phyloP scores from a whole-genome alignment of 2,113 vertebrate genomes.

The Heterochromis multidens region DNA sequence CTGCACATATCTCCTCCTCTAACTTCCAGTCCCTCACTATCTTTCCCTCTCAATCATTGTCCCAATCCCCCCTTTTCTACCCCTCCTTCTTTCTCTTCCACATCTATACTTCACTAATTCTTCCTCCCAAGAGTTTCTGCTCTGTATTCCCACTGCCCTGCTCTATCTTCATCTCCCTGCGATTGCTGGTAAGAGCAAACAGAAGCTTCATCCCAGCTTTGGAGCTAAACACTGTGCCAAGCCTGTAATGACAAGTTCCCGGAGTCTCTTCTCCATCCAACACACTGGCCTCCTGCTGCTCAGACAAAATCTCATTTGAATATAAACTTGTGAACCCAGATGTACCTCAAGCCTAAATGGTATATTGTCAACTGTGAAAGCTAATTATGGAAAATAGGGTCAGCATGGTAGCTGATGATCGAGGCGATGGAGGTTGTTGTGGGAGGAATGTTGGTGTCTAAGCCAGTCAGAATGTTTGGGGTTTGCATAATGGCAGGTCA shows the following conservation, averaged over 20 bases:
- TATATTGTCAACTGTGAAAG: slow-evolving; percentile 44
- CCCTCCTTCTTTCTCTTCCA: slow-evolving; percentile 1
- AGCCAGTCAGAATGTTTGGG: slow-evolving; percentile 44
- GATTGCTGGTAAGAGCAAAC: slow-evolving; percentile 14
- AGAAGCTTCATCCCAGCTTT: slow-evolving; percentile 20
- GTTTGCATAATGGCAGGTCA: slow-evolving; percentile 57
- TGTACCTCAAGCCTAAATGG: slow-evolving; percentile 1
- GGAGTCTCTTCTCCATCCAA: slow-evolving; percentile 23
- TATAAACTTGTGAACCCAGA: slow-evolving; percentile 54
- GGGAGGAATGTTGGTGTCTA: slow-evolving; percentile 26
- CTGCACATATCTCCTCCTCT: slow-evolving; percentile 28
- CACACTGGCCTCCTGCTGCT: slow-evolving; percentile 13
- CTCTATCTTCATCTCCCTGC: slow-evolving; percentile 7
- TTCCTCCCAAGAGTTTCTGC: slow-evolving; percentile 25
- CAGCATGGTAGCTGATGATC: slow-evolving; percentile 4
- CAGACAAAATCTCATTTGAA: slow-evolving; percentile 42
- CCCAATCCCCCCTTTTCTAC: slow-evolving; percentile 12
- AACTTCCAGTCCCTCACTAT: slow-evolving; percentile 15
- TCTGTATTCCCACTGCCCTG: slow-evolving; percentile 19
- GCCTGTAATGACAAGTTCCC: slow-evolving; percentile 48
- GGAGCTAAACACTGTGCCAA: slow-evolving; percentile 27
- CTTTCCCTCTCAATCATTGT: slow-evolving; percentile 52
- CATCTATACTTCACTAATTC: slow-evolving; percentile 45
- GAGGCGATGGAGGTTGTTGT: slow-evolving; percentile 27
- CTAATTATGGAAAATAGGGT: slow-evolving; percentile 40